These are phyloP conservation scores for Sciurus niger DNA, from an alignment of 2,113 vertebrate species.

Conservation along the genomic window DNA sequence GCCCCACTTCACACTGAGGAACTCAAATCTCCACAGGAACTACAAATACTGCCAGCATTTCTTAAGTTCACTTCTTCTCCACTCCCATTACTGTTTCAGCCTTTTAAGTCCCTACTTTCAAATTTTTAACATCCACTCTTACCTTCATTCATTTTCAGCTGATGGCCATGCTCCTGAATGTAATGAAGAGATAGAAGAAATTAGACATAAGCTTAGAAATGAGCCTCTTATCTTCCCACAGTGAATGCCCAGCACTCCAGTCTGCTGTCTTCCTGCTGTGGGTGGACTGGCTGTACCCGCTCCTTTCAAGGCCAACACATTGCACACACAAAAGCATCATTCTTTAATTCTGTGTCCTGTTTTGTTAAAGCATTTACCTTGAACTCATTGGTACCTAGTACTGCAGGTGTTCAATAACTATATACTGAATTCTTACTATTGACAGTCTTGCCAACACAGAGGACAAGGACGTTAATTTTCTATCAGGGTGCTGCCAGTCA, in stretches of 20 bases:
- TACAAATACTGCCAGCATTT: not conserved
- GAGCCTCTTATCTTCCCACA: not conserved
- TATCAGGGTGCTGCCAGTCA: accelerated
- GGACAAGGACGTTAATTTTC: not conserved
- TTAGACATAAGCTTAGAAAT: not conserved
- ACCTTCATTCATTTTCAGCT: not conserved
- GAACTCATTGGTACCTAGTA: not conserved
- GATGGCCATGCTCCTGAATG: not conserved
- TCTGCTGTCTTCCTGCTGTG: not conserved
- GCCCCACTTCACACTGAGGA: not conserved
- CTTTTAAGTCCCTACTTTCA: not conserved
- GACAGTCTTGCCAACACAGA: not conserved
- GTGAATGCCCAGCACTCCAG: not conserved
- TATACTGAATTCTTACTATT: slow-evolving; percentile 1
- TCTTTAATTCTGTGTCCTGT: not conserved
- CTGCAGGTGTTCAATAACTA: not conserved
- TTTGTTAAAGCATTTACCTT: slow-evolving; percentile 1
- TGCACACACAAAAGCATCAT: not conserved
- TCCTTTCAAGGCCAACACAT: not conserved
- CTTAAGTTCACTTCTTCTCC: no score
- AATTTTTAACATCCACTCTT: not conserved
- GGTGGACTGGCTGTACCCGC: not conserved
- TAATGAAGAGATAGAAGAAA: not conserved
- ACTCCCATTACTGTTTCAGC: not conserved
- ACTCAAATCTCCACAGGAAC: not conserved